These are phyloP conservation scores for Erpetoichthys calabaricus DNA, from an alignment of 2,797 vertebrate genomes.

Conservation along the genomic window DNA sequence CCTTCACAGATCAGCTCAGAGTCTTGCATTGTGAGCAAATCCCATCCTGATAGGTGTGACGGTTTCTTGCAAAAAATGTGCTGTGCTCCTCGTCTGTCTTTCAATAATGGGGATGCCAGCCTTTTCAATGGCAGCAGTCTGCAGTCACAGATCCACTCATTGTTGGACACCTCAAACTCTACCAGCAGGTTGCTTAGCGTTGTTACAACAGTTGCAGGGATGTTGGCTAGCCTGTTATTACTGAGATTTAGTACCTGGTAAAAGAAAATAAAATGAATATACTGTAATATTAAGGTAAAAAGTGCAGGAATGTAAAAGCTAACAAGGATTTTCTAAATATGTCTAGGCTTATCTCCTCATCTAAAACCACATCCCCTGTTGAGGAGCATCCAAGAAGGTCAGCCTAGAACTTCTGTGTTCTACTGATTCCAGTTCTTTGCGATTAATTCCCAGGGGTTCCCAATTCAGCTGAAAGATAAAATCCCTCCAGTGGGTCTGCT, in stretches of 20 bases:
- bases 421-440: no score
- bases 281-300: no score
- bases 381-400: no score
- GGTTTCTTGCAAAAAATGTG: slow-evolving; percentile 41
- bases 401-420: no score
- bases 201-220: slow-evolving; percentile 42
- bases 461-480: no score
- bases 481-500: no score
- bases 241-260: slow-evolving; percentile 64
- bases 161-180: slow-evolving; percentile 39
- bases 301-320: no score
- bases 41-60: slow-evolving; percentile 28
- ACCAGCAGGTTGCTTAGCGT: slow-evolving; percentile 42
- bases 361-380: no score
- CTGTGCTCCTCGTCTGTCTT: slow-evolving; percentile 34
- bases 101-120: slow-evolving; percentile 34
- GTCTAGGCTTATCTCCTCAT: no score
- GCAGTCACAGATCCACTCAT: slow-evolving; percentile 57
- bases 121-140: slow-evolving; percentile 36
- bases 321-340: no score
- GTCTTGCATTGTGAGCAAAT: slow-evolving; percentile 42
- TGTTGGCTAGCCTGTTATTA: slow-evolving; percentile 51
- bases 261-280: neutral
- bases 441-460: no score
- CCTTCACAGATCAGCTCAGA: slow-evolving; percentile 37